phyloP scores from a whole-genome alignment of 2,113 vertebrate genomes.

The Apus apus region DNA sequence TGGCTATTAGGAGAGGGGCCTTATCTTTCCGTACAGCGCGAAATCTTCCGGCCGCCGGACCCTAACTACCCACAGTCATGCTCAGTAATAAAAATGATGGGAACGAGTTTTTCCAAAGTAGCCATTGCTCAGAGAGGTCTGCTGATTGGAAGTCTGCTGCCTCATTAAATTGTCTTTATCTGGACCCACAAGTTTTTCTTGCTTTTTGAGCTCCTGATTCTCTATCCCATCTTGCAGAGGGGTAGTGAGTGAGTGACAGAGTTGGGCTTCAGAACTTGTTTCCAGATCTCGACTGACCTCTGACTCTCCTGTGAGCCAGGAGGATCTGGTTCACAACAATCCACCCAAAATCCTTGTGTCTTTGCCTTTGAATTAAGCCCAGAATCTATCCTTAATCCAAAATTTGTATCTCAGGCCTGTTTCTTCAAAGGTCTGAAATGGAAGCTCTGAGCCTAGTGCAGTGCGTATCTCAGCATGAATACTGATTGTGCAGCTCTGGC shows the following conservation, averaged over 20 bases:
- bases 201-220: neutral
- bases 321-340: neutral
- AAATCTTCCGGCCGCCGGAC: too few species aligned
- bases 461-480: neutral
- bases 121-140: neutral
- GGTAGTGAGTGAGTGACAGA: neutral
- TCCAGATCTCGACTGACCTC: neutral
- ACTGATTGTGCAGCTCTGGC: neutral
- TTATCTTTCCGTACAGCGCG: too few species aligned
- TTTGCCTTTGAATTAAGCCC: neutral
- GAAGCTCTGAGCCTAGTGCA: neutral
- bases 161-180: neutral
- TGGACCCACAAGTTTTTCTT: too few species aligned
- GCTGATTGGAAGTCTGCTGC: neutral
- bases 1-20: too few species aligned
- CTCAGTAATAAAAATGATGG: neutral
- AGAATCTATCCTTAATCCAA: neutral
- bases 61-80: too few species aligned
- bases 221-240: neutral
- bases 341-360: neutral
- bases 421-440: neutral
- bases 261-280: neutral
- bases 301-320: neutral
- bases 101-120: neutral
- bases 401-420: neutral